Evolutionary conservation across 1,140 invertebrate species (phyloP), one percentile per base, ranked within the genome.

Genomic region (Ceratosolen solmsi): DNA sequence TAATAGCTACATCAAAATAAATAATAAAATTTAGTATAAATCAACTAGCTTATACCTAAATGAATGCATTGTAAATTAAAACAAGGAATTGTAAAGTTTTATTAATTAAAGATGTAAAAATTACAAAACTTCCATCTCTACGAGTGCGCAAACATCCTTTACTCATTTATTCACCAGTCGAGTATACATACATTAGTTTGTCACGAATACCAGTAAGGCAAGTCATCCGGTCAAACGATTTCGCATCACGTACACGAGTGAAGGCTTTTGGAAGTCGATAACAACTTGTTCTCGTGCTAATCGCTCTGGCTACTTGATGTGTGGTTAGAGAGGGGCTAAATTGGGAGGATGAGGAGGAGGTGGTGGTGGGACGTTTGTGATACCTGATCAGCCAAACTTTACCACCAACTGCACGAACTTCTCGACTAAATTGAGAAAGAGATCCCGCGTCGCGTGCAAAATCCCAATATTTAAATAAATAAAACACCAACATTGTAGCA

Each of bases 221-320:
- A 65, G 30, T 36, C 30, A 54, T 8, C 15, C 54, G 58, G 72
- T 54, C 79, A 75, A 68, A 56, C 72, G 72, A 51, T 63, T 46
- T 3, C 17, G 2, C 20, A 41, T 49, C 75, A 30, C 36, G 15
- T 36, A 38, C 9, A 27, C 17, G n/a, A 49, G 33, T 25, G 54
- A 73, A 65, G 51, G 71, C 56, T 80, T 74, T 74, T 74, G 46
- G 22, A 75, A 81, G 79, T 81, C 79, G 72, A 75, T 81, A 81
- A 70, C 79, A 81, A 81, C 72, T 81, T 75, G 72, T 81, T 70
- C 72, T 54, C 60, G 46, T 49, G 72, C 49, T 81, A 81, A 81
- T 81, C 72, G 79, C 49, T 75, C 36, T 27, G 20, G 56, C 20
- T 51, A 49, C n/a, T 56, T 30, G 36, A 63, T 54, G 36, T 27